Conservation (phyloP, 2,113 vertebrate genomes). For the Sinocyclocheilus rhinocerous region DNA sequence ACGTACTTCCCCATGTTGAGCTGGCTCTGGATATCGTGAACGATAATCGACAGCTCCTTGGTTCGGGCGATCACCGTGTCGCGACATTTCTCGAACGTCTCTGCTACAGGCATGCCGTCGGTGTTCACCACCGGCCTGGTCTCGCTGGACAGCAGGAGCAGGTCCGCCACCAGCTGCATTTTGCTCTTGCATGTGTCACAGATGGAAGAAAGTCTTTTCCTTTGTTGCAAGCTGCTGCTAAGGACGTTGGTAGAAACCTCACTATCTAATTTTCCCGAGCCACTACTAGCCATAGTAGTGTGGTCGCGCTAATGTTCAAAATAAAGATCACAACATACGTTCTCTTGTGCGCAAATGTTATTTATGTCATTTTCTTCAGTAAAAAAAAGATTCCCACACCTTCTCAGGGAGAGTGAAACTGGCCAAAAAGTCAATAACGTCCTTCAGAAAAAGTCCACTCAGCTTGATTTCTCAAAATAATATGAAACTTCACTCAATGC, state of each 20-base stretch:
- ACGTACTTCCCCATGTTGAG: conserved; percentile 96
- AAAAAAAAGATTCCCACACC: conserved; percentile 51
- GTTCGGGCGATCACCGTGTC: conserved; percentile 97
- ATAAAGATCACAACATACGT: conserved; percentile 56
- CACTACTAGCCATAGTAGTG: conserved; percentile 90
- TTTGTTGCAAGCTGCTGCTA: conserved; percentile 79
- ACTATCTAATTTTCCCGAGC: conserved; percentile 86
- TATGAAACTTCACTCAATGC: conserved; percentile 37
- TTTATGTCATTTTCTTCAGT: conserved; percentile 65
- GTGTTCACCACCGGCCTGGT: conserved; percentile 86
- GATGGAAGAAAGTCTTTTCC: conserved; percentile 87
- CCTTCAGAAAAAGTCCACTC: conserved; percentile 68
- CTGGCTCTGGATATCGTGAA: conserved; percentile 97
- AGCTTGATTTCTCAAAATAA: conserved; percentile 52
- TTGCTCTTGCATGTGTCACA: conserved; percentile 94
- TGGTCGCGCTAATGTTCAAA: conserved; percentile 61
- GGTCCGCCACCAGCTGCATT: conserved; percentile 98
- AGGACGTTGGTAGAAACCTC: conserved; percentile 78
- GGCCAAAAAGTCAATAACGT: conserved; percentile 65
- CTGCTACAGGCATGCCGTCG: conserved; percentile 82
- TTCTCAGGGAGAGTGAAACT: conserved; percentile 63
- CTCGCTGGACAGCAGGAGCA: conserved; percentile 95
- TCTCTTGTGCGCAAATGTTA: conserved; percentile 58
- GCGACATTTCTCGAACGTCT: conserved; percentile 96
- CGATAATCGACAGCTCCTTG: conserved; percentile 96